phyloP scores from a whole-genome alignment of 1,140 invertebrate species.

The Drosophila bocki region DNA sequence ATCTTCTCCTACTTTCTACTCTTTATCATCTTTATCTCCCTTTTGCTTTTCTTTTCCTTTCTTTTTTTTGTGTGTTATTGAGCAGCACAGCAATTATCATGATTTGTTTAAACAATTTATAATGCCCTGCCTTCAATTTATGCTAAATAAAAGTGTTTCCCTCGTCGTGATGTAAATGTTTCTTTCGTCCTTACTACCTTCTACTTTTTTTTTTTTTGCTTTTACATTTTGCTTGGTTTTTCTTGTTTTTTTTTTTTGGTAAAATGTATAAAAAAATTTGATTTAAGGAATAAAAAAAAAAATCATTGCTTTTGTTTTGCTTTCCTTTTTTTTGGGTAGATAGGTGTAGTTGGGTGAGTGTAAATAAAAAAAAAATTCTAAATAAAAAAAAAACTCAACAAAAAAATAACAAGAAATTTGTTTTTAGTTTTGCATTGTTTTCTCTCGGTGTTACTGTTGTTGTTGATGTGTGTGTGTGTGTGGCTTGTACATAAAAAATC shows the following conservation, averaged over 20 bases:
- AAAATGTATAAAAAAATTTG: constrained; percentile 54
- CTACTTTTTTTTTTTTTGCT: constrained; percentile 36
- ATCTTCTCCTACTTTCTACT: constrained; percentile 24
- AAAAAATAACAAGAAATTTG: constrained; percentile 70
- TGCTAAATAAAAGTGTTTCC: constrained; percentile 56
- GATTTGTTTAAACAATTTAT: constrained; percentile 67
- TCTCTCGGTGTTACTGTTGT: constrained; percentile 34
- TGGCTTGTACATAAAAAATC: constrained; percentile 30
- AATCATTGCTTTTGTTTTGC: constrained; percentile 57
- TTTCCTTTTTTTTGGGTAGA: constrained; percentile 5
- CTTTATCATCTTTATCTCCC: not conserved
- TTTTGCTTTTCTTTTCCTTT: constrained; percentile 18
- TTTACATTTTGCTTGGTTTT: constrained; percentile 36
- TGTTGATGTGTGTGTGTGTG: not conserved
- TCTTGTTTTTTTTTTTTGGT: constrained; percentile 54
- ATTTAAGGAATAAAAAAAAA: constrained; percentile 68
- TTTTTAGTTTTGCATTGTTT: constrained; percentile 63
- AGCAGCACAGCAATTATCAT: constrained; percentile 82
- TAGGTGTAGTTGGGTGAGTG: constrained; percentile 25
- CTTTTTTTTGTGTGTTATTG: constrained; percentile 61
- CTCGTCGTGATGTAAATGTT: constrained; percentile 51
- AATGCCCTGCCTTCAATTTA: constrained; percentile 76
- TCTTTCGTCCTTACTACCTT: constrained; percentile 14
- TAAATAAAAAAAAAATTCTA: constrained; percentile 31
- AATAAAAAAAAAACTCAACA: constrained; percentile 71